Base-by-base conservation (phyloP, 2,113 vertebrate species). In the Zootoca vivipara region DNA sequence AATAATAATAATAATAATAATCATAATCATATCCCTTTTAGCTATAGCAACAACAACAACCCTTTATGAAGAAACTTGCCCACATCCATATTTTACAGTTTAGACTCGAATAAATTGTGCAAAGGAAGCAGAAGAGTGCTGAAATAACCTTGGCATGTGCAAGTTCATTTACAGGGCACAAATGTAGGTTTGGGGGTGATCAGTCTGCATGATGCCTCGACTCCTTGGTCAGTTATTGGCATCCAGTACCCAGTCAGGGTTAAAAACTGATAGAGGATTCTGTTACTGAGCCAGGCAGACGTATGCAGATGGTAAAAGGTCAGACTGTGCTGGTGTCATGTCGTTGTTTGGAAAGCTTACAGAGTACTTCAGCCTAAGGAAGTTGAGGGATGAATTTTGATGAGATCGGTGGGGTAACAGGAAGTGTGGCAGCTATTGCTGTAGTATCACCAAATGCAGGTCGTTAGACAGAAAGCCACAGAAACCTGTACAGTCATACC, bases 261-360 rank as follows among this genome's bases (percentile, higher is more conserved):
- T 12, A 52, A 52, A 52, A 52, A 52, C 10, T 52, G 46, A 52
- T 9, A 52, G 46, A 52, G 46, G 46, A 10, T 52, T 52, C 46
- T 52, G 46, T 52, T 52, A 52, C 46, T 52, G 46, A 52, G 46
- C 46, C 20, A 79, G 16, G 16, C 88, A 18, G 87, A 0, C 89
- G 72, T 74, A 82, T 91, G 1, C 77, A 79, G 67, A 85, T 0
- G 1, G 77, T 0, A 3, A 1, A 1, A 0, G 3, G 16, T 58
- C 0, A 18, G 84, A 65, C 52, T 1, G 67, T 0, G 12, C 0
- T 2, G 79, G 82, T 89, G 87, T 90, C 93, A 98, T 99, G 98
- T 97, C 98, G 90, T 98, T 98, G 42, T 98, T 99, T 15, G 98
- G 98, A 90, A 99, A 98, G 97, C 97, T 98, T 94, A 98, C 98